Conservation (phyloP, 2,888 invertebrate genomes). For the Cyclophora albipunctata region DNA sequence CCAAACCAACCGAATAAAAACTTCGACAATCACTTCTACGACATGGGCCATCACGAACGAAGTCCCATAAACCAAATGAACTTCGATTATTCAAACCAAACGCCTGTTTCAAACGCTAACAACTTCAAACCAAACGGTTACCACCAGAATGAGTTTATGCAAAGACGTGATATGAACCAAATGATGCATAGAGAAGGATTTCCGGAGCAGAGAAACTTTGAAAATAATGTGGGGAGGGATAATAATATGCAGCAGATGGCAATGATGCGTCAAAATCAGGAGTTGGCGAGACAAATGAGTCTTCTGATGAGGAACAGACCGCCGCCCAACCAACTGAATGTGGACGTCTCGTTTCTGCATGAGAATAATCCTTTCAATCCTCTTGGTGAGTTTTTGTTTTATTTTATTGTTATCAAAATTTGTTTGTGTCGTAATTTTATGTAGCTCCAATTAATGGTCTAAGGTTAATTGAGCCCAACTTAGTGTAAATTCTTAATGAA, state of each 20-base stretch:
- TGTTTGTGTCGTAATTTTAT: too few relatives aligned
- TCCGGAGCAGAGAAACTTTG: constrained; percentile 48
- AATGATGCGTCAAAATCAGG: constrained; percentile 56
- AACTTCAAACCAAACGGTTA: constrained; percentile 59
- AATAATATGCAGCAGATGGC: constrained; percentile 52
- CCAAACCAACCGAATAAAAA: constrained; percentile 43
- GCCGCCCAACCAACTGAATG: constrained; percentile 59
- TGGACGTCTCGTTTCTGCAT: constrained; percentile 63
- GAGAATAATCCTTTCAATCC: constrained; percentile 58
- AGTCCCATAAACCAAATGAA: constrained; percentile 43
- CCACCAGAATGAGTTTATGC: constrained; percentile 54
- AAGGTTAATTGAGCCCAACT: not conserved
- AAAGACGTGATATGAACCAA: constrained; percentile 48
- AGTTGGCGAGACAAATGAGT: constrained; percentile 61
- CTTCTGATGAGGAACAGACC: constrained; percentile 59
- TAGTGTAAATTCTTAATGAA: too few relatives aligned
- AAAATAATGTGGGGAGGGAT: constrained; percentile 35
- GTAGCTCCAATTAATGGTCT: too few relatives aligned
- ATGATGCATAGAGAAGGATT: constrained; percentile 45
- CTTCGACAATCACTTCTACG: constrained; percentile 50
- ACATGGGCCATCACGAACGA: constrained; percentile 47
- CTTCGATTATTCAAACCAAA: constrained; percentile 50
- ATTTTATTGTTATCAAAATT: too few relatives aligned
- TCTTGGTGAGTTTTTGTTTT: constrained; percentile 45
- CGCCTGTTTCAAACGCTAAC: constrained; percentile 36